Evolutionary conservation across 2,797 vertebrate genomes (phyloP).

Genomic region (Kryptopterus vitreolus): DNA sequence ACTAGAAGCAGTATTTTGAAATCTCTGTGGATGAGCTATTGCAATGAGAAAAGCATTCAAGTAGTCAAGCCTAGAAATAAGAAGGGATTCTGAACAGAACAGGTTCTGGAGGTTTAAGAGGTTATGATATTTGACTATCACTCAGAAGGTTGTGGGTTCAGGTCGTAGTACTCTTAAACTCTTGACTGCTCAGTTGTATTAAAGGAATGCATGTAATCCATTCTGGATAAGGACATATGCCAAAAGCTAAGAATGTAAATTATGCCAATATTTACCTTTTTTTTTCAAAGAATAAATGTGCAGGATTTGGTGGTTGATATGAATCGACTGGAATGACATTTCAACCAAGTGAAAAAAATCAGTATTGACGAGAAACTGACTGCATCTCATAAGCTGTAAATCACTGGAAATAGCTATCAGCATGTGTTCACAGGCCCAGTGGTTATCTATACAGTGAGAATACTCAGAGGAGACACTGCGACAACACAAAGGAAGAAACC

Average conservation of each 20-base stretch:
- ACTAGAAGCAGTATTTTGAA: neutral
- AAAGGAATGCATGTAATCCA: too few relatives aligned
- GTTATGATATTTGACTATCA: too few relatives aligned
- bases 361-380: neutral
- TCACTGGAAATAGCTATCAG: neutral
- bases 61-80: neutral
- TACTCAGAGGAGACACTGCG: neutral
- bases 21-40: neutral
- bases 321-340: neutral
- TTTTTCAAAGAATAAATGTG: neutral
- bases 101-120: neutral
- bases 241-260: too few relatives aligned
- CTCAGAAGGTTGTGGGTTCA: too few relatives aligned
- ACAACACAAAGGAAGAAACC: neutral
- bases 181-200: too few relatives aligned
- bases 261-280: too few relatives aligned
- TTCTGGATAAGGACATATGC: too few relatives aligned
- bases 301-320: neutral
- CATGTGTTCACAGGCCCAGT: constrained; percentile 4
- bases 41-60: neutral
- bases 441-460: neutral
- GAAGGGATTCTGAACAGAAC: too few relatives aligned
- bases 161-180: too few relatives aligned
- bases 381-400: neutral
- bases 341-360: neutral